Conservation (phyloP, 2,888 invertebrate genomes). For the Clunio marinus region DNA sequence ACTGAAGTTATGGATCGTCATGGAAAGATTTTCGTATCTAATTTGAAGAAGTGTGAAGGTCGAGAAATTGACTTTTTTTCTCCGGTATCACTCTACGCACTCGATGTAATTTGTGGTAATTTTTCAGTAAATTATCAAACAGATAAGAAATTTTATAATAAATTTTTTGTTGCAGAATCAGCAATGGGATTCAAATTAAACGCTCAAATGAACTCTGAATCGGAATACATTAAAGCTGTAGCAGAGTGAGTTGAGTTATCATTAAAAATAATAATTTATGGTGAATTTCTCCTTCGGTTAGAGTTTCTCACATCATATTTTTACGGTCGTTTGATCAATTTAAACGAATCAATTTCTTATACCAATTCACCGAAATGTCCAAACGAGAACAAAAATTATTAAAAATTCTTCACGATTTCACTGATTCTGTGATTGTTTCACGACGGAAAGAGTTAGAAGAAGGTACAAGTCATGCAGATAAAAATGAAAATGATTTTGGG, state of each 20-base stretch:
- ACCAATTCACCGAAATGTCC: slow-evolving; percentile 57
- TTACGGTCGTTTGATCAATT: slow-evolving; percentile 50
- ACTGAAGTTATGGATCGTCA: slow-evolving; percentile 65
- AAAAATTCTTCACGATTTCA: slow-evolving; percentile 54
- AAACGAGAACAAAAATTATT: slow-evolving; percentile 54
- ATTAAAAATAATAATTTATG: slow-evolving; percentile 6
- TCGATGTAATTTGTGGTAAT: slow-evolving; percentile 62
- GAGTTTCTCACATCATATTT: slow-evolving; percentile 42
- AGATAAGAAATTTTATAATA: slow-evolving; percentile 40
- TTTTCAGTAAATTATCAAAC: slow-evolving; percentile 40
- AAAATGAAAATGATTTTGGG: slow-evolving; percentile 48
- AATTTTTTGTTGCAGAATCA: slow-evolving; percentile 60
- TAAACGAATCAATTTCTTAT: slow-evolving; percentile 47
- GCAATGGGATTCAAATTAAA: slow-evolving; percentile 71
- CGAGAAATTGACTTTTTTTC: slow-evolving; percentile 57
- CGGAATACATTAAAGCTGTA: slow-evolving; percentile 68
- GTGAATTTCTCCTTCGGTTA: no score
- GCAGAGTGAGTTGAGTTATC: slow-evolving; percentile 60
- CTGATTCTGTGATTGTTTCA: slow-evolving; percentile 54
- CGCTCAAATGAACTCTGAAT: slow-evolving; percentile 60
- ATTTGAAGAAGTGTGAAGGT: slow-evolving; percentile 47
- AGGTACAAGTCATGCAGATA: no score
- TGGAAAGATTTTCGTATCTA: slow-evolving; percentile 56
- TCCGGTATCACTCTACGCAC: slow-evolving; percentile 57
- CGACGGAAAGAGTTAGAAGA: slow-evolving; percentile 42